Conservation (phyloP, 2,888 invertebrate species). For the Geotrupes spiniger region DNA sequence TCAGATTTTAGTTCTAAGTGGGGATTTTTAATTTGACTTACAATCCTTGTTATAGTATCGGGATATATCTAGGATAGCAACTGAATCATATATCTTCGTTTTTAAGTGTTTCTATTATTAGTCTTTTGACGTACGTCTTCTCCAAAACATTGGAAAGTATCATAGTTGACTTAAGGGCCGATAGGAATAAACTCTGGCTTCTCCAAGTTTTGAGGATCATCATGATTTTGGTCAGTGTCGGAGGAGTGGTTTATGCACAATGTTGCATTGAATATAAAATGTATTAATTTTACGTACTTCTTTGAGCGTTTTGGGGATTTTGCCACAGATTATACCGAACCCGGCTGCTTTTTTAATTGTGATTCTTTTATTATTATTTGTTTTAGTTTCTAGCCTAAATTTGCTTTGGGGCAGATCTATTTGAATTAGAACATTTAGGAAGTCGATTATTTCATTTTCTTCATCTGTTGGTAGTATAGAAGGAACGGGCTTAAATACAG, state of each 20-base stretch:
- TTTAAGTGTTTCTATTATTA: background rate
- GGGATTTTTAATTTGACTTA: background rate
- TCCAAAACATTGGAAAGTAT: constrained; percentile 30
- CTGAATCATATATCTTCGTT: background rate
- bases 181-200: constrained; percentile 21
- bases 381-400: no score
- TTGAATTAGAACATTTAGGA: no score
- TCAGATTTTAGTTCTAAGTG: constrained; percentile 2
- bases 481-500: no score
- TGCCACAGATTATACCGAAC: background rate
- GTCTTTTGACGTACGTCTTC: constrained; percentile 22
- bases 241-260: background rate
- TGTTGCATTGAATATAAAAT: constrained; percentile 1
- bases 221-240: constrained; percentile 18
- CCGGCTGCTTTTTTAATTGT: no score
- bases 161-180: constrained; percentile 27
- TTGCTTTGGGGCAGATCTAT: no score
- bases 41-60: background rate
- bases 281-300: constrained; percentile 5
- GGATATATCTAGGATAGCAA: background rate
- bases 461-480: no score
- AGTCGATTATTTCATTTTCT: no score
- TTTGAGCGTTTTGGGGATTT: background rate
- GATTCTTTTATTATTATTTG: no score
- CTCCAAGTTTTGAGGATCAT: constrained; percentile 30